phyloP scores from a whole-genome alignment of 2,113 vertebrate species.

The Porphyrio hochstetteri region DNA sequence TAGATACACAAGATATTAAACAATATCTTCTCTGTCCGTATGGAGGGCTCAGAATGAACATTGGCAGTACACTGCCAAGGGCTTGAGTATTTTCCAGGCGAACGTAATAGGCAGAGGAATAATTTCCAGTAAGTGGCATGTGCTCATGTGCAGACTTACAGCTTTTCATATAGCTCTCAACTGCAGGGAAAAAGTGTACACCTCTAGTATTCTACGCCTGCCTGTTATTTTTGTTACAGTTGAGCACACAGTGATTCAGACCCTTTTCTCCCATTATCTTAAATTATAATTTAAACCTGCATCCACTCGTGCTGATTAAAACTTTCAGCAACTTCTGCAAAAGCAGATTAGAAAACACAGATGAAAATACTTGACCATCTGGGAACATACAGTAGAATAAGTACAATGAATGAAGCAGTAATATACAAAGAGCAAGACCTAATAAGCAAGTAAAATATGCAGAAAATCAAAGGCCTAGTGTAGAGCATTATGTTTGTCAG shows the following conservation, averaged over 20 bases:
- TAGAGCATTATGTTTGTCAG: neutral
- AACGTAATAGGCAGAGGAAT: slow-evolving; percentile 22
- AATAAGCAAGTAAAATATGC: slow-evolving; percentile 14
- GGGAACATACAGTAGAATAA: neutral
- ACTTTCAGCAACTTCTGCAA: neutral
- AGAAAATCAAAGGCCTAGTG: slow-evolving; percentile 30
- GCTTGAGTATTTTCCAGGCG: slow-evolving; percentile 19
- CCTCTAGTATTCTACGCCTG: neutral
- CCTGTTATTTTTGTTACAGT: neutral
- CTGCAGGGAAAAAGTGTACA: neutral
- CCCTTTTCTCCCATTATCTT: neutral
- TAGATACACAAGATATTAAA: neutral
- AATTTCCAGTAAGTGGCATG: neutral
- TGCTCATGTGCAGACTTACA: neutral
- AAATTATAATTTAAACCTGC: neutral
- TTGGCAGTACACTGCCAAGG: neutral
- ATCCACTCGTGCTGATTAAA: neutral
- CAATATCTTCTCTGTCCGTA: slow-evolving; percentile 30
- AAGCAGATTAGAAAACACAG: neutral
- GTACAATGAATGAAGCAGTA: neutral
- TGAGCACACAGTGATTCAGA: neutral
- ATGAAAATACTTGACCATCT: neutral
- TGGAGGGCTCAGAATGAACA: neutral
- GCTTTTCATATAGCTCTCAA: neutral
- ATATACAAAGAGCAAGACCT: slow-evolving; percentile 9